Evolutionary conservation across 2,888 invertebrate genomes (phyloP).

Genomic region (Apeira syringaria): DNA sequence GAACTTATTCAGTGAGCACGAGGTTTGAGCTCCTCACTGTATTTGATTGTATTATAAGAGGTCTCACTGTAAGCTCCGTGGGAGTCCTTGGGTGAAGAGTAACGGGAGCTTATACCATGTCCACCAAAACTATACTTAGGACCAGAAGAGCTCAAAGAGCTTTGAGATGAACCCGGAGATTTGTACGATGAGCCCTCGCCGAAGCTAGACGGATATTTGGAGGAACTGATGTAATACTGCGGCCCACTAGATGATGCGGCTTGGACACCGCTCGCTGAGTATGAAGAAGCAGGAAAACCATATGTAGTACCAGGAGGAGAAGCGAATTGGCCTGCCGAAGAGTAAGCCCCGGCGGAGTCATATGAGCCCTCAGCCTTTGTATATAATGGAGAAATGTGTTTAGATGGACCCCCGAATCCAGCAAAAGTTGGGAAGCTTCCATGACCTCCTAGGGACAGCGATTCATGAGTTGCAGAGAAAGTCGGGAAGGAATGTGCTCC

Average conservation of each 20-base stretch:
- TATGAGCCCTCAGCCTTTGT: constrained; percentile 57
- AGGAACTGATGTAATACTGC: constrained; percentile 55
- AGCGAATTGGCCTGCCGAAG: constrained; percentile 56
- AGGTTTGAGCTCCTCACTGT: constrained; percentile 76
- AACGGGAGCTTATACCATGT: constrained; percentile 53
- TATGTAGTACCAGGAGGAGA: constrained; percentile 63
- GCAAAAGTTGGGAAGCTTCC: constrained; percentile 55
- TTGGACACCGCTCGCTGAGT: constrained; percentile 50
- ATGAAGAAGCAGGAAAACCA: constrained; percentile 56
- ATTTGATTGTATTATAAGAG: constrained; percentile 77
- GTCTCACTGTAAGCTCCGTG: constrained; percentile 71
- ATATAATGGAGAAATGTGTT: constrained; percentile 56
- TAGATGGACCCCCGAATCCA: constrained; percentile 56
- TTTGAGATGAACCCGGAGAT: constrained; percentile 52
- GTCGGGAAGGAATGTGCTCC: constrained; percentile 52
- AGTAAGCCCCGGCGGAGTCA: constrained; percentile 58
- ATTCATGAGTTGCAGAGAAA: constrained; percentile 49
- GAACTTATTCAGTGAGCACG: constrained; percentile 47
- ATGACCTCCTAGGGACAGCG: constrained; percentile 48
- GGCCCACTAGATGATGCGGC: constrained; percentile 62
- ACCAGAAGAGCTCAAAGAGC: constrained; percentile 57
- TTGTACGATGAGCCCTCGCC: constrained; percentile 63
- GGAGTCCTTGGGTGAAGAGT: constrained; percentile 57
- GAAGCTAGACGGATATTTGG: constrained; percentile 56
- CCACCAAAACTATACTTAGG: constrained; percentile 65